Conservation (phyloP, 1,140 invertebrate genomes). For the Neodiprion virginianus region DNA sequence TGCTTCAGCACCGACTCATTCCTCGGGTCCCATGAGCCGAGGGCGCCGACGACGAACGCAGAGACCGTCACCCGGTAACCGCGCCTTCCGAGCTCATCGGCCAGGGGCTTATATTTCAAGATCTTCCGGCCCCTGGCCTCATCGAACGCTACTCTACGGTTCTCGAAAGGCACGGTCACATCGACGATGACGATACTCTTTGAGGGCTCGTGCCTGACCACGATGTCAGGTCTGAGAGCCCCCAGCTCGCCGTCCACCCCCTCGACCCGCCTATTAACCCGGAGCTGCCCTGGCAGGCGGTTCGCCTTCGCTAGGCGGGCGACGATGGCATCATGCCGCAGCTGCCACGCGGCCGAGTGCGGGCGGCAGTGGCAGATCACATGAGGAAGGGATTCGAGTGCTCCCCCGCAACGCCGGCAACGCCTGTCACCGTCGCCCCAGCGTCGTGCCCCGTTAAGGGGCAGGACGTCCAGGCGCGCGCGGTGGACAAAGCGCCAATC, state of each 20-base stretch:
- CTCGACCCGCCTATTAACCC: conserved; percentile 19
- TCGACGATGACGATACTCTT: conserved; percentile 39
- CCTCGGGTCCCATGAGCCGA: conserved; percentile 37
- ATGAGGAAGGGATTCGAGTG: background rate
- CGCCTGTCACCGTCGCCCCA: conserved; percentile 28
- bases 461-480: conserved; percentile 39
- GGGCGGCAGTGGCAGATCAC: conserved; percentile 39
- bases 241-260: conserved; percentile 24
- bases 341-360: conserved; percentile 21
- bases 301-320: conserved; percentile 20
- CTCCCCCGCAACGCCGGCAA: conserved; percentile 38
- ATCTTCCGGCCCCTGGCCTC: conserved; percentile 29
- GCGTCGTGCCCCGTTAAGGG: conserved; percentile 38
- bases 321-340: conserved; percentile 28
- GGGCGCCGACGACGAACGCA: conserved; percentile 37
- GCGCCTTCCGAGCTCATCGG: conserved; percentile 14
- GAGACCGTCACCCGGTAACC: conserved; percentile 29
- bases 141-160: conserved; percentile 31
- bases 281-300: conserved; percentile 9
- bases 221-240: conserved; percentile 41
- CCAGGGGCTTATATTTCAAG: conserved; percentile 37
- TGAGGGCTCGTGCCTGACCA: conserved; percentile 35
- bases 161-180: conserved; percentile 52
- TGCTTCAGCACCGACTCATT: conserved; percentile 27
- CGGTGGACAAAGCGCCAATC: no score